Conservation (phyloP, 2,888 invertebrate species). For the Gasteruption jaculator region DNA sequence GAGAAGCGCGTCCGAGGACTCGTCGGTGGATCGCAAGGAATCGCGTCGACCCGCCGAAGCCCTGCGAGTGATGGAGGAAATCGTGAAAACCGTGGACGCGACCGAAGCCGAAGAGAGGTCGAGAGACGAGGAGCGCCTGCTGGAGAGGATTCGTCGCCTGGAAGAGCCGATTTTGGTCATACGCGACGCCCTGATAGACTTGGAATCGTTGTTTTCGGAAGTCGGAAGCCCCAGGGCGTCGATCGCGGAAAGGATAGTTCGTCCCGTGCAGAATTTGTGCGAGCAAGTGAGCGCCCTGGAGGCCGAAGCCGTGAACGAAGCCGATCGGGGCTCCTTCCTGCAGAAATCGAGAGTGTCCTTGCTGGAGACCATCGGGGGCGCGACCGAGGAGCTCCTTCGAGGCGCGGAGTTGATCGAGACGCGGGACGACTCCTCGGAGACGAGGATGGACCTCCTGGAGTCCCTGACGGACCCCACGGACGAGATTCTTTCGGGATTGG, state of each 20-base stretch:
- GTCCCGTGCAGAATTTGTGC: slow-evolving; percentile 40
- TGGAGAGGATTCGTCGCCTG: slow-evolving; percentile 31
- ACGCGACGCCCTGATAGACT: slow-evolving; percentile 34
- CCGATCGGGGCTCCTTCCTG: slow-evolving; percentile 35
- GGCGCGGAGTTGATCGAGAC: slow-evolving; percentile 41
- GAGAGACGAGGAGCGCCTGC: slow-evolving; percentile 24
- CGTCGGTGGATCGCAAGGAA: slow-evolving; percentile 19
- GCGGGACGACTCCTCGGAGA: slow-evolving; percentile 26
- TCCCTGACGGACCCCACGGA: slow-evolving; percentile 53
- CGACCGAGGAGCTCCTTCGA: slow-evolving; percentile 44
- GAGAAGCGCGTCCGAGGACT: slow-evolving; percentile 38
- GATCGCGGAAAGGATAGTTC: slow-evolving; percentile 34
- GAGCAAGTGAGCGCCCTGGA: slow-evolving; percentile 39
- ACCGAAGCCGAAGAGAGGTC: slow-evolving; percentile 13
- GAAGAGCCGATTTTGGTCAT: slow-evolving; percentile 34
- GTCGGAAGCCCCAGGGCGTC: slow-evolving; percentile 25
- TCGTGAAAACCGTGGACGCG: slow-evolving; percentile 12
- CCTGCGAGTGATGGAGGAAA: not conserved
- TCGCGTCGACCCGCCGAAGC: not conserved
- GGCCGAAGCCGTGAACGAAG: slow-evolving; percentile 35
- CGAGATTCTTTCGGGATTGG: slow-evolving; percentile 41
- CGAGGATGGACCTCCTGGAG: slow-evolving; percentile 43
- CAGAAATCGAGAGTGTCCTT: slow-evolving; percentile 40
- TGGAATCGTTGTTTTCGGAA: slow-evolving; percentile 23
- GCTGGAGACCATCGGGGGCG: slow-evolving; percentile 42